Evolutionary conservation across 2,888 invertebrate genomes (phyloP).

Genomic region (Polydrusus tereticollis): DNA sequence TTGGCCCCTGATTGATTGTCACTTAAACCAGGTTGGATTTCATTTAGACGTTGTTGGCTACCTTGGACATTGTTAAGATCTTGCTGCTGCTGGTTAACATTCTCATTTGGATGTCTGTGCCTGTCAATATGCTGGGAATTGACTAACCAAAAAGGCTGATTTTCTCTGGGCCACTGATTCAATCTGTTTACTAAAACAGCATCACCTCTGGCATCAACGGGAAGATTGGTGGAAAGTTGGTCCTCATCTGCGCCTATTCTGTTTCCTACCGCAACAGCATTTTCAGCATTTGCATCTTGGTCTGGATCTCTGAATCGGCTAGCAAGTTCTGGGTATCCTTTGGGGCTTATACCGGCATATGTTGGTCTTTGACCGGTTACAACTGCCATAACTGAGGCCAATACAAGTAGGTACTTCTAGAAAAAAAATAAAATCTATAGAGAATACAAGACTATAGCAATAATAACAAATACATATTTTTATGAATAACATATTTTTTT

Average conservation of each 20-base stretch:
- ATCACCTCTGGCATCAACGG: constrained; percentile 78
- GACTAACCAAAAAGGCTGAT: constrained; percentile 80
- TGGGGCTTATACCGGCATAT: constrained; percentile 73
- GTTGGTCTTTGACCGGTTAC: constrained; percentile 73
- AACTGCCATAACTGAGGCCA: constrained; percentile 42
- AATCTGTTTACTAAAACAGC: constrained; percentile 73
- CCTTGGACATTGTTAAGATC: background rate
- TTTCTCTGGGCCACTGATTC: constrained; percentile 75
- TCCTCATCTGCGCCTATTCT: constrained; percentile 70
- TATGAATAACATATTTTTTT: too few species aligned
- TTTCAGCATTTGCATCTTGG: constrained; percentile 38
- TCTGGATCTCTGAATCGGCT: constrained; percentile 61
- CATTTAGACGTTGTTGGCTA: background rate
- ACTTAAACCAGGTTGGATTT: background rate
- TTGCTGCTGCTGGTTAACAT: background rate
- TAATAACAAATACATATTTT: too few species aligned
- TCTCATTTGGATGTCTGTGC: constrained; percentile 48
- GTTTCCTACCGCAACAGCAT: constrained; percentile 62
- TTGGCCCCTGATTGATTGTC: background rate
- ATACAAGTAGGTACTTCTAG: constrained; percentile 52
- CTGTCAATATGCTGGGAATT: constrained; percentile 77
- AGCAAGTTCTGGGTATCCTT: constrained; percentile 73
- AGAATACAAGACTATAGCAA: too few species aligned
- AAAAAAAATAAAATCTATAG: constrained; percentile 38
- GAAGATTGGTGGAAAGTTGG: constrained; percentile 68